Evolutionary conservation across 2,797 vertebrate species (phyloP).

Genomic region (Dipus sagitta): DNA sequence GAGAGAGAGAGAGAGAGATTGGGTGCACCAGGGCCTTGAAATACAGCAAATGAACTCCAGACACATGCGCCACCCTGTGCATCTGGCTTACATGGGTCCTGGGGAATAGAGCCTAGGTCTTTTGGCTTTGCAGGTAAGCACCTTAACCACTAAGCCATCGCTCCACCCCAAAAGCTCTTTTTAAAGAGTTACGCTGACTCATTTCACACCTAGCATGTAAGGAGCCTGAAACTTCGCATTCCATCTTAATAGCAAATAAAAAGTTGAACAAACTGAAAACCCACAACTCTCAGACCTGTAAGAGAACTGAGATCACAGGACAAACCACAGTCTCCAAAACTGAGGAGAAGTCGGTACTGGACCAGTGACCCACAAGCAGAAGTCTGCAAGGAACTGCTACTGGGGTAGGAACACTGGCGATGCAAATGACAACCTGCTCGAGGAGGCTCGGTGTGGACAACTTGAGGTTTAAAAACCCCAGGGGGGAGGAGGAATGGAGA

Average conservation of each 20-base stretch:
- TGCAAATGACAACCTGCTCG: neutral
- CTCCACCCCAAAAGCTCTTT: neutral
- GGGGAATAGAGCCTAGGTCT: too few species aligned
- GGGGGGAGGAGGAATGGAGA: too few species aligned
- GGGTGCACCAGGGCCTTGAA: too few species aligned
- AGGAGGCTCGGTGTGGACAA: neutral
- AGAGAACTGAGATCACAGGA: neutral
- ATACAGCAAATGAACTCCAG: too few species aligned
- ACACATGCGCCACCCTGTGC: too few species aligned
- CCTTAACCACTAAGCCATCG: too few species aligned
- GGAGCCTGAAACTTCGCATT: neutral
- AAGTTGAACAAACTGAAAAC: neutral
- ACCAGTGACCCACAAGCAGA: neutral
- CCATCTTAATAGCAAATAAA: neutral
- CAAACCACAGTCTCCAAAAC: neutral
- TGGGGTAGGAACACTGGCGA: too few species aligned
- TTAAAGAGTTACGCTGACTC: neutral
- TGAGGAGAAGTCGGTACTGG: too few species aligned
- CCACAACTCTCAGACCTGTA: neutral
- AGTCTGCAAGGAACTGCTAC: too few species aligned
- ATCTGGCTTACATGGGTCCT: too few species aligned
- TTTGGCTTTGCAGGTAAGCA: too few species aligned
- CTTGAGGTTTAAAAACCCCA: neutral
- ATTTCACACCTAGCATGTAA: neutral
- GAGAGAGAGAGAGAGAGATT: too few species aligned